Conservation (phyloP, 1,140 invertebrate species). For the Myzus persicae region DNA sequence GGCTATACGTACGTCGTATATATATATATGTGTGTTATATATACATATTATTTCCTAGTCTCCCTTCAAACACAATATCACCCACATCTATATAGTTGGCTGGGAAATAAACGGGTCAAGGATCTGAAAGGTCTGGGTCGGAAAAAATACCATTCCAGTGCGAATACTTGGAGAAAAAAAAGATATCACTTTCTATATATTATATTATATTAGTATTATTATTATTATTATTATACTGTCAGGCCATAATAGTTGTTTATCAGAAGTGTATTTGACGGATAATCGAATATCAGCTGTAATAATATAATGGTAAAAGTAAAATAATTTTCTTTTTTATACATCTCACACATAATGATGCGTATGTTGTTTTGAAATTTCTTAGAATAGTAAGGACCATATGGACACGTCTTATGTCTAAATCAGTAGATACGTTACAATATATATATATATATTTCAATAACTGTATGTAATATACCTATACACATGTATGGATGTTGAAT, state of each 20-base stretch:
- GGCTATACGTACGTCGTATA: background rate
- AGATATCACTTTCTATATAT: slow-evolving; percentile 31
- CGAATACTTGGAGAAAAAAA: background rate
- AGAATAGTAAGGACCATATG: background rate
- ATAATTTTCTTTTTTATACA: background rate
- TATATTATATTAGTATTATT: background rate
- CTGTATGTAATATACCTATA: background rate
- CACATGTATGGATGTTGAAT: background rate
- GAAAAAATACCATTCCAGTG: background rate
- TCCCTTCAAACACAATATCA: slow-evolving; percentile 17
- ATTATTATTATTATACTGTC: background rate
- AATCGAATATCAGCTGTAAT: background rate
- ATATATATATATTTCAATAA: too few relatives aligned
- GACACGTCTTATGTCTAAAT: background rate
- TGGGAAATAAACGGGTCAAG: slow-evolving; percentile 36
- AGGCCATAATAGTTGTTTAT: slow-evolving; percentile 3
- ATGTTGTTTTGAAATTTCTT: background rate
- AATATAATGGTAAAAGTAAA: slow-evolving; percentile 11
- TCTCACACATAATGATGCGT: background rate
- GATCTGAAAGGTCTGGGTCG: slow-evolving; percentile 47
- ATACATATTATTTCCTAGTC: background rate
- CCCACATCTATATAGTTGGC: background rate
- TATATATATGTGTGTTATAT: background rate
- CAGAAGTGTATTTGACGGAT: slow-evolving; percentile 17
- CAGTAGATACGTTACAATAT: background rate